Evolutionary conservation across 2,113 vertebrate genomes (phyloP).

Genomic region (Passer domesticus): DNA sequence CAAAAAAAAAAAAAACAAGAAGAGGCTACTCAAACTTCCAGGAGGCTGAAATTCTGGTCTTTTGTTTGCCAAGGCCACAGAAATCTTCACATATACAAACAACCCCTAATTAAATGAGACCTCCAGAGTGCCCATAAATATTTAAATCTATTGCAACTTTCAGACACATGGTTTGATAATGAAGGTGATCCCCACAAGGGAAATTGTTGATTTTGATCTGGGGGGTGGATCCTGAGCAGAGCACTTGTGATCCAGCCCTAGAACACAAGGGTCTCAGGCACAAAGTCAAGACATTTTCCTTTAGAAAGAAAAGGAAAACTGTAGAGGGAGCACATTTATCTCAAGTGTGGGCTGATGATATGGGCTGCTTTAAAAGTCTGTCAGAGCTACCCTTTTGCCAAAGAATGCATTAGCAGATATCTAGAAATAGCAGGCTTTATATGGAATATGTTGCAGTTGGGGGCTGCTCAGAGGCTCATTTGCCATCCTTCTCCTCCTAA

Average conservation of each 20-base stretch:
- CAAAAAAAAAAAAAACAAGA: background rate
- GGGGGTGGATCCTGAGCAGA: background rate
- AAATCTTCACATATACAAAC: background rate
- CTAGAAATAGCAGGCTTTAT: conserved; percentile 17
- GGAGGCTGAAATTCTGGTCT: background rate
- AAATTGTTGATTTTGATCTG: background rate
- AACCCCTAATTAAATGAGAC: background rate
- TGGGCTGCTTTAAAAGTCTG: background rate
- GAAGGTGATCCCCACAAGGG: background rate
- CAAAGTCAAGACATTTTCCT: background rate
- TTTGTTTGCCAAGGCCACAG: background rate
- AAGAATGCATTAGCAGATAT: conserved; percentile 13
- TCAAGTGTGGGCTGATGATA: background rate
- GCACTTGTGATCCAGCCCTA: background rate
- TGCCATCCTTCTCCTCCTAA: background rate
- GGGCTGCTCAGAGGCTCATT: background rate
- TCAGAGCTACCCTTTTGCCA: conserved; percentile 9
- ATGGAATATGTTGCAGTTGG: background rate
- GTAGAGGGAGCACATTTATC: background rate
- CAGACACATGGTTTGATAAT: background rate
- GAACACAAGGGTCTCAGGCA: background rate
- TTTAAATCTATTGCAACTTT: background rate
- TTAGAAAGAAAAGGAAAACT: background rate
- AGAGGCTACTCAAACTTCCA: background rate
- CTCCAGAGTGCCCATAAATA: background rate